phyloP scores from a whole-genome alignment of 2,888 invertebrate genomes.

The Aphrophora alni region DNA sequence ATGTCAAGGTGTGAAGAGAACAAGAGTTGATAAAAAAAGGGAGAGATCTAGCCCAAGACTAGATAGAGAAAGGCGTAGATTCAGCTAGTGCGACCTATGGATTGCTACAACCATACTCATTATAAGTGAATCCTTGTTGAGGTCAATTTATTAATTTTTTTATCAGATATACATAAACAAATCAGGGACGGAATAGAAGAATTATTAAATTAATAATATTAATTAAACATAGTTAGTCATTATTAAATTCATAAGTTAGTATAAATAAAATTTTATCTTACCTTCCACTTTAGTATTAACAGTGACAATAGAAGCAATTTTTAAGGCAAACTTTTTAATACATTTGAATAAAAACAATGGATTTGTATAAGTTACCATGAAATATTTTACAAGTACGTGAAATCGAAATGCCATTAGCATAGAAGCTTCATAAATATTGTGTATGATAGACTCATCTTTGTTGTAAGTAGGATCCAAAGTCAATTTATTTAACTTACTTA shows the following conservation, averaged over 20 bases:
- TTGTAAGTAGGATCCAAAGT: neutral
- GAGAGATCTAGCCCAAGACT: too few species aligned
- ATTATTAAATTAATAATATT: neutral
- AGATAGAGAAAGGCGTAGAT: too few species aligned
- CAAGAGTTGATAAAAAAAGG: too few species aligned
- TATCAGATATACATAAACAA: too few species aligned
- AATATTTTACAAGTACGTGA: neutral
- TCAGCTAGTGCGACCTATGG: too few species aligned
- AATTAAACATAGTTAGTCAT: too few species aligned
- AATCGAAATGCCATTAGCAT: neutral
- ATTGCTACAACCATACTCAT: too few species aligned
- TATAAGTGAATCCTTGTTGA: too few species aligned
- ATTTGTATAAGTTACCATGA: neutral
- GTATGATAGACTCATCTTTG: neutral
- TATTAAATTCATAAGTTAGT: too few species aligned
- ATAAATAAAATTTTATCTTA: neutral
- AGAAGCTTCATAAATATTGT: neutral
- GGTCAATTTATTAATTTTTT: too few species aligned
- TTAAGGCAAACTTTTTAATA: neutral
- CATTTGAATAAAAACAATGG: neutral
- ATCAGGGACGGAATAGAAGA: neutral
- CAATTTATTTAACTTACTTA: neutral
- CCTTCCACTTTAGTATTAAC: neutral
- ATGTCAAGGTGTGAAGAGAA: too few species aligned
- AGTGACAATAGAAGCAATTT: neutral